Conservation (phyloP, 2,888 invertebrate species). For the Andricus quercusramuli region DNA sequence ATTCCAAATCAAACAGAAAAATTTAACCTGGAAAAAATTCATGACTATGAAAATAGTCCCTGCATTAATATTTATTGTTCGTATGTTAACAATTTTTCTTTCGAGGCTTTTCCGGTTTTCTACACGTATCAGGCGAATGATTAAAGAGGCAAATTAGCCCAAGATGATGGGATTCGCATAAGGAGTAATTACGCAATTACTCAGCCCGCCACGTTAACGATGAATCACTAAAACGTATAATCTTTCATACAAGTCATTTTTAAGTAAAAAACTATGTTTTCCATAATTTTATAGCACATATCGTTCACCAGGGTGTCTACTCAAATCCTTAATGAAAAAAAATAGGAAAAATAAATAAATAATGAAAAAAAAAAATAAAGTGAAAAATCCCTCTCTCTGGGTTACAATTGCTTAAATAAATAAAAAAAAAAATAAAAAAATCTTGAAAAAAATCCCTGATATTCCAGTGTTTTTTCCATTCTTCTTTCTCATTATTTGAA, state of each 20-base stretch:
- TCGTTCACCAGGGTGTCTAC: not conserved
- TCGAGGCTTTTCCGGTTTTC: not conserved
- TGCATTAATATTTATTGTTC: not conserved
- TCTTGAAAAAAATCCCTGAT: too few relatives aligned
- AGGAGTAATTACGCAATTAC: conserved; percentile 61
- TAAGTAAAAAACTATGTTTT: conserved; percentile 44
- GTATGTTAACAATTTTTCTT: not conserved
- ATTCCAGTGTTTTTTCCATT: too few relatives aligned
- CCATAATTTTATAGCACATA: conserved; percentile 37
- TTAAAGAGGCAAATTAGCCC: conserved; percentile 23
- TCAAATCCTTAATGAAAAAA: too few relatives aligned
- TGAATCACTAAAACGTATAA: conserved; percentile 62
- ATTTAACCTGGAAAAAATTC: too few relatives aligned
- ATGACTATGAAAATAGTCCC: not conserved
- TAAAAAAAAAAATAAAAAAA: too few relatives aligned
- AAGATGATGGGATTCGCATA: conserved; percentile 50
- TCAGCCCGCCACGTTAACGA: conserved; percentile 47
- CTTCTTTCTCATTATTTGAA: too few relatives aligned
- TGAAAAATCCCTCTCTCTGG: too few relatives aligned
- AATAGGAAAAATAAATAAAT: too few relatives aligned
- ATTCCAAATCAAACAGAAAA: too few relatives aligned
- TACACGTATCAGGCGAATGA: not conserved
- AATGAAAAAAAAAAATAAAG: too few relatives aligned
- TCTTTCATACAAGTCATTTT: conserved; percentile 53
- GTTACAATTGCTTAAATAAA: too few relatives aligned